Conservation (phyloP, 2,113 vertebrate genomes). For the Coregonus clupeaformis region DNA sequence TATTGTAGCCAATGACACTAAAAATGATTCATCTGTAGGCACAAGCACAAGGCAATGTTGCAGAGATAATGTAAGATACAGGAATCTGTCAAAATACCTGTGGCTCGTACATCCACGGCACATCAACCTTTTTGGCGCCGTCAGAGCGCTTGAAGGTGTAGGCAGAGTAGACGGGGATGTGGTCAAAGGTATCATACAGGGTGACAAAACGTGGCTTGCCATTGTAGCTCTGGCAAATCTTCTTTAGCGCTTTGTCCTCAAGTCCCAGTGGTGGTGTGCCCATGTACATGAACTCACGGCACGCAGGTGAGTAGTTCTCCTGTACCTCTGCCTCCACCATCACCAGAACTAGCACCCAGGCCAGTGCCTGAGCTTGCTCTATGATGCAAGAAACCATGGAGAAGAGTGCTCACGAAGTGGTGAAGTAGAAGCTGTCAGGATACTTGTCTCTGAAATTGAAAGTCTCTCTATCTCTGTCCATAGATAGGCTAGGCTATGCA, state of each 20-base stretch:
- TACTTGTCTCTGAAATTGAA: not conserved
- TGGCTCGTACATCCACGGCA: conserved; percentile 68
- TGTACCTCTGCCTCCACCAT: conserved; percentile 53
- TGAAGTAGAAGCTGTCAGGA: not conserved
- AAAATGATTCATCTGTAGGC: not conserved
- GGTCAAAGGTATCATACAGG: conserved; percentile 55
- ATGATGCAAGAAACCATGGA: conserved; percentile 34
- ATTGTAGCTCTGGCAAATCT: conserved; percentile 60
- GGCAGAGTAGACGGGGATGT: conserved; percentile 61
- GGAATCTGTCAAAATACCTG: conserved; percentile 48
- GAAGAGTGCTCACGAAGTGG: not conserved
- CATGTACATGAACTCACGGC: conserved; percentile 64
- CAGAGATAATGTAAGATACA: not conserved
- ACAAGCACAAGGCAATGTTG: not conserved
- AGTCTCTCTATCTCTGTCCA: not conserved
- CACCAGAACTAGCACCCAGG: conserved; percentile 28
- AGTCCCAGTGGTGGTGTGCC: conserved; percentile 55
- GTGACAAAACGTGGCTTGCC: conserved; percentile 55
- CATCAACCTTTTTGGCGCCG: conserved; percentile 56
- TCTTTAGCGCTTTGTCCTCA: conserved; percentile 34
- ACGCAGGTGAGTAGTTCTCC: conserved; percentile 44
- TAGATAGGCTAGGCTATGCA: too few species aligned
- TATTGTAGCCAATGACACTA: too few species aligned
- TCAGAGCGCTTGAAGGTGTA: conserved; percentile 66
- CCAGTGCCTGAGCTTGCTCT: conserved; percentile 4